These are phyloP conservation scores for Progne subis DNA, from an alignment of 2,113 vertebrate species.

Conservation along the genomic window DNA sequence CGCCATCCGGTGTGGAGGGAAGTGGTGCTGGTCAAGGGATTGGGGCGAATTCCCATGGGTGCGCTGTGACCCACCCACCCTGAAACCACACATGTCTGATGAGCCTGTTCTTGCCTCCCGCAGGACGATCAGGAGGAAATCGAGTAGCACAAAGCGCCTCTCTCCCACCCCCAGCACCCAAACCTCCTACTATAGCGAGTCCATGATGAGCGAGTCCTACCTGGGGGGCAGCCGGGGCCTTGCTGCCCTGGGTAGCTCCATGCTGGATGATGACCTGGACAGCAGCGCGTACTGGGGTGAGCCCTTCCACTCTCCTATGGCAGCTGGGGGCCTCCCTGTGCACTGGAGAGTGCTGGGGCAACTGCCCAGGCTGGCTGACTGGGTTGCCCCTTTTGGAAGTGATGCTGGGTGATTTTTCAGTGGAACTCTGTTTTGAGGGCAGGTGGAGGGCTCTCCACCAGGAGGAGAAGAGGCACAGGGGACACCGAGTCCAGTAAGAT, in stretches of 20 bases:
- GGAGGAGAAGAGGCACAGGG: slow-evolving; percentile 66
- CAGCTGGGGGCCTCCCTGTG: background rate
- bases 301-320: background rate
- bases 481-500: slow-evolving; percentile 68
- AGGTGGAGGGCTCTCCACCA: slow-evolving; percentile 62
- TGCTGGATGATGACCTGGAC: slow-evolving; percentile 53
- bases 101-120: background rate
- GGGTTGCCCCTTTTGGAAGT: background rate
- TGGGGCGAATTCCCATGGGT: background rate
- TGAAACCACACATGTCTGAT: rapidly evolving
- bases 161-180: slow-evolving; percentile 64
- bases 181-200: slow-evolving; percentile 80
- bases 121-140: slow-evolving; percentile 71
- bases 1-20: background rate
- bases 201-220: slow-evolving; percentile 75
- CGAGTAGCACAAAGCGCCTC: slow-evolving; percentile 52
- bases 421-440: background rate
- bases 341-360: background rate
- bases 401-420: background rate
- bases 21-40: background rate
- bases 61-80: rapidly evolving
- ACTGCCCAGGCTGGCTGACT: rapidly evolving
- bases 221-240: slow-evolving; percentile 61
- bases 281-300: slow-evolving; percentile 73
- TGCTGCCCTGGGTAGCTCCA: slow-evolving; percentile 2